These are phyloP conservation scores for Chironomus tentans DNA, from an alignment of 2,888 invertebrate species.

Conservation along the genomic window DNA sequence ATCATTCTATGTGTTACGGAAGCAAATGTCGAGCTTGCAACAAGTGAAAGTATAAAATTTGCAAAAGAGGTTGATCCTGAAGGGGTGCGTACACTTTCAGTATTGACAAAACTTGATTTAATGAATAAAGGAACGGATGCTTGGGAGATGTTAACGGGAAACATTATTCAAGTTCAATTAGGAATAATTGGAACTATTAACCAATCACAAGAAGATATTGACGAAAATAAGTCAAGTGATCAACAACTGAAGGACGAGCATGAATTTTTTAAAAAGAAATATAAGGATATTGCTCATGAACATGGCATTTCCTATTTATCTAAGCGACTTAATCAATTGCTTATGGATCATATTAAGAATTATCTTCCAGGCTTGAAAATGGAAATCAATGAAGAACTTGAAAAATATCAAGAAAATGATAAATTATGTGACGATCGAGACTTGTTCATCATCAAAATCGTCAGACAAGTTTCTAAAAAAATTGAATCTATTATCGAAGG, in stretches of 20 bases:
- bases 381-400: slow-evolving; percentile 89
- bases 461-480: slow-evolving; percentile 97
- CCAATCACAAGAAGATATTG: slow-evolving; percentile 94
- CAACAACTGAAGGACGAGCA: slow-evolving; percentile 94
- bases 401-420: slow-evolving; percentile 71
- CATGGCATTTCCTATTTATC: slow-evolving; percentile 96
- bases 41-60: slow-evolving; percentile 93
- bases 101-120: slow-evolving; percentile 96
- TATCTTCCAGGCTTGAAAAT: slow-evolving; percentile 98
- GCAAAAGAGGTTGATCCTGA: slow-evolving; percentile 95
- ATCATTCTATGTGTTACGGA: slow-evolving; percentile 96
- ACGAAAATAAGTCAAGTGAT: slow-evolving; percentile 53
- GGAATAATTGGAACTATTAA: slow-evolving; percentile 99
- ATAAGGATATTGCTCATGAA: slow-evolving; percentile 90
- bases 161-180: slow-evolving; percentile 95
- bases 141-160: slow-evolving; percentile 93
- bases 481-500: slow-evolving; percentile 94
- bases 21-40: slow-evolving; percentile 98
- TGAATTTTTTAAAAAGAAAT: slow-evolving; percentile 87
- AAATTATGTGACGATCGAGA: slow-evolving; percentile 95
- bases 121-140: slow-evolving; percentile 99
- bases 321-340: slow-evolving; percentile 88
- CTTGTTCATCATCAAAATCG: slow-evolving; percentile 92
- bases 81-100: slow-evolving; percentile 90
- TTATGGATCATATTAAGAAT: slow-evolving; percentile 99